These are phyloP conservation scores for Leucoraja ocellata DNA, from an alignment of 2,797 vertebrate genomes.

Conservation along the genomic window DNA sequence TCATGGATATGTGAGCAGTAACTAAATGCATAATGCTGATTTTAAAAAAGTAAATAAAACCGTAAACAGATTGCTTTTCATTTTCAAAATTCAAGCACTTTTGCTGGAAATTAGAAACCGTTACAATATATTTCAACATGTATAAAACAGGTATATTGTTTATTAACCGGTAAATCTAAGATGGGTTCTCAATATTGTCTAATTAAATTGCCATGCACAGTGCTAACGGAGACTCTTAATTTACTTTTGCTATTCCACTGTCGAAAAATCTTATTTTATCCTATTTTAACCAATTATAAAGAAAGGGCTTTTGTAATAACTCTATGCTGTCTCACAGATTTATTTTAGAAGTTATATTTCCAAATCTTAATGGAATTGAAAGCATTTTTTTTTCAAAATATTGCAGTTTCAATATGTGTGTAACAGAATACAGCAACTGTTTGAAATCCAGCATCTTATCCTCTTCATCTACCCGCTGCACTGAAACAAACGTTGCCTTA, in stretches of 20 bases:
- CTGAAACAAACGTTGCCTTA: slow-evolving; percentile 22
- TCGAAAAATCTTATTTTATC: background rate
- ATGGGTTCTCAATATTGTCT: background rate
- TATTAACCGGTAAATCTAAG: background rate
- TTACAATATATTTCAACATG: background rate
- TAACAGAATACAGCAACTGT: background rate
- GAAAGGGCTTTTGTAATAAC: background rate
- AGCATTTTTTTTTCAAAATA: background rate
- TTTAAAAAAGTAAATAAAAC: too few species aligned
- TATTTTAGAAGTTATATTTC: background rate
- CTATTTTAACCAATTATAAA: background rate
- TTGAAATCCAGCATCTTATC: slow-evolving; percentile 4
- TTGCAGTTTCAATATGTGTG: background rate
- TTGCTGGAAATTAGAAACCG: background rate
- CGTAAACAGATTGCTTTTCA: background rate
- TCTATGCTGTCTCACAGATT: background rate
- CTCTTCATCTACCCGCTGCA: background rate
- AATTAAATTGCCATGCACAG: background rate
- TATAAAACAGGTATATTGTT: background rate
- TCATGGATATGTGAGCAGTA: background rate
- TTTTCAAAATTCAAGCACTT: background rate
- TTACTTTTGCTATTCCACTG: background rate
- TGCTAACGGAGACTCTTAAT: background rate
- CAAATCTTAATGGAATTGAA: background rate
- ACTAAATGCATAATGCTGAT: background rate